Evolutionary conservation across 2,888 invertebrate genomes (phyloP), one percentile per base, ranked within the genome.

Genomic region (Amiota minor): DNA sequence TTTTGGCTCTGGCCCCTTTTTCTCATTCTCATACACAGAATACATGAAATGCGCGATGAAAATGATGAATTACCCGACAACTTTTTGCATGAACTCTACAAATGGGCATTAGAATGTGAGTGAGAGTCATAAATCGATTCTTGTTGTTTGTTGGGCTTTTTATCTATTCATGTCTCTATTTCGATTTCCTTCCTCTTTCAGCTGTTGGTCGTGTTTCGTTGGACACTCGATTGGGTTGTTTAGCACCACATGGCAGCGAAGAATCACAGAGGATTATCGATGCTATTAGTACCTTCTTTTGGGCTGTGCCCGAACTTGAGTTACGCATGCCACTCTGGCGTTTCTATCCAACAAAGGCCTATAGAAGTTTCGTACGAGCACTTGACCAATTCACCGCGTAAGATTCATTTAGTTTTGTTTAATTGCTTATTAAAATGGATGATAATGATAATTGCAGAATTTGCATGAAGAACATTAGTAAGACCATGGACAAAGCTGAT

Each of bases 61-160:
- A 91, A 93, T 72, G 91, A 92, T 10, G 95, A 96, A 89, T 91
- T 97, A 86, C 95, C 96, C 0, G 92, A 92, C 46, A 94, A 96
- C 87, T 96, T 97, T 85, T 93, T 95, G 82, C 96, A 96, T 84
- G 96, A 97, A 90, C 93, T 97, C 74, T 95, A 96, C 89, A 94
- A 96, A 87, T 98, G 98, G 98, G 96, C 97, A 14, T 90, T 98
- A 55, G 97, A 98, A 92, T 97, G 98, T 95, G 90, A 93, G 94
- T 92, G 16, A 16, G 59, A 59, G 8, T 16, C 3, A 16, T 16
- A 4, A 20, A 23, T 9, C 35, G 35, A 35, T 35, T 2, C 0
- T 35, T 6, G 35, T 35, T 35, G 35, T 35, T 35, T 35, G 35
- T 4, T 35, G 6, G 35, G 2, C 0, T 35, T 6, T 6, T 6